Evolutionary conservation across 2,113 vertebrate species (phyloP).

Genomic region (Sinocyclocheilus anshuiensis): DNA sequence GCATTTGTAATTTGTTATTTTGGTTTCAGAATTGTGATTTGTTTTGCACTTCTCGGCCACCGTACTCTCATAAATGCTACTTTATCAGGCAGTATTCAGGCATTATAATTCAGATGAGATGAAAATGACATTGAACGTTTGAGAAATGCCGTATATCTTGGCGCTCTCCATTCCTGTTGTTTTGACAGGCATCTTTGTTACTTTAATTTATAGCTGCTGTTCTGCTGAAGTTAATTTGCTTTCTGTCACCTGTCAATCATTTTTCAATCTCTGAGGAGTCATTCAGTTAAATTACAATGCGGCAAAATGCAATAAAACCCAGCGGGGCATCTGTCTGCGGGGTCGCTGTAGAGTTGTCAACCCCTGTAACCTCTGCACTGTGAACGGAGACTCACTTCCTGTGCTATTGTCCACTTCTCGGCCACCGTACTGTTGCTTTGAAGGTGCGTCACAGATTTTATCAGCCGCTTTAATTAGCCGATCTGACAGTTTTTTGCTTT

Average conservation of each 20-base stretch:
- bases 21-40: no score
- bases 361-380: not conserved
- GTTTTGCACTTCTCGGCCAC: no score
- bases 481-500: not conserved
- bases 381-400: constrained; percentile 14
- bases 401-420: constrained; percentile 15
- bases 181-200: constrained; percentile 40
- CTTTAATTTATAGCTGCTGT: constrained; percentile 35
- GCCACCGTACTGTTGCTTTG: not conserved
- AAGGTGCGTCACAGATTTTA: constrained; percentile 12
- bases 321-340: not conserved
- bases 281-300: constrained; percentile 8
- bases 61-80: no score
- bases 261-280: constrained; percentile 21
- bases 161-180: not conserved
- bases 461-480: not conserved
- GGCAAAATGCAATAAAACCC: not conserved
- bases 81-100: no score
- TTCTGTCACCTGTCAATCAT: constrained; percentile 45
- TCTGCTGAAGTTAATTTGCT: constrained; percentile 25
- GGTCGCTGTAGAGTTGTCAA: not conserved
- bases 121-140: no score
- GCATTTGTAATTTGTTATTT: no score
- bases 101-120: no score
- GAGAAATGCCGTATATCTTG: not conserved